Percentiles rank a stretch among this genome's conserved stretches.
phyloP scores from a whole-genome alignment of 1,140 invertebrate genomes.

The Calycopis cecrops region DNA sequence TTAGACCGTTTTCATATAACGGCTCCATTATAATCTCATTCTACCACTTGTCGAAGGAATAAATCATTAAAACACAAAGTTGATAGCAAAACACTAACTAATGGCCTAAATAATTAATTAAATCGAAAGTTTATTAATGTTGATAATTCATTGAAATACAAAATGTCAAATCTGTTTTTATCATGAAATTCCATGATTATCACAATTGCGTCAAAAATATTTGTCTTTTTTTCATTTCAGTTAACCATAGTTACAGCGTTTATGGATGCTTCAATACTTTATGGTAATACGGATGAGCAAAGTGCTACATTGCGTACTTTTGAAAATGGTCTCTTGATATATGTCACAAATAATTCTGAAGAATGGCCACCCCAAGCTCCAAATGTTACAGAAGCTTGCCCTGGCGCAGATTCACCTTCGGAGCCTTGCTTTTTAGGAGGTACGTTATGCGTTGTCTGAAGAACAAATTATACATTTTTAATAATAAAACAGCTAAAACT shows the following conservation, averaged over 20 bases:
- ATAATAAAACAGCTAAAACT: too few relatives aligned
- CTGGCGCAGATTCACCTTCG: not conserved
- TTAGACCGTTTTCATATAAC: too few relatives aligned
- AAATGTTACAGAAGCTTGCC: not conserved
- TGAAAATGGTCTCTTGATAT: not conserved
- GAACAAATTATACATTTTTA: too few relatives aligned
- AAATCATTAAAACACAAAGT: too few relatives aligned
- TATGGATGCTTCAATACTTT: not conserved
- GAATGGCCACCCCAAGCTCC: not conserved
- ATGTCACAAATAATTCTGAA: not conserved
- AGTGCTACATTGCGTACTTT: not conserved
- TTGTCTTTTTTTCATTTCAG: not conserved
- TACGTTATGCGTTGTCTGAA: not conserved
- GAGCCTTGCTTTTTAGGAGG: not conserved
- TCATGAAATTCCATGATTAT: too few relatives aligned
- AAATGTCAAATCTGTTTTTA: too few relatives aligned
- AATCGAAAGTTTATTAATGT: too few relatives aligned
- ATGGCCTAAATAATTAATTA: too few relatives aligned
- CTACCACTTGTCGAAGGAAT: too few relatives aligned
- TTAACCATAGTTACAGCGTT: not conserved
- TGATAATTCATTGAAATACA: too few relatives aligned
- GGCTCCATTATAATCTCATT: too few relatives aligned
- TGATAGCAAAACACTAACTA: too few relatives aligned
- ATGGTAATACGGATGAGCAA: not conserved
- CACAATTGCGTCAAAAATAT: not conserved